Percentiles rank a stretch among this genome's conserved stretches.
Evolutionary conservation across 2,113 vertebrate genomes (phyloP).

Genomic region (Ancistrus triradiatus): DNA sequence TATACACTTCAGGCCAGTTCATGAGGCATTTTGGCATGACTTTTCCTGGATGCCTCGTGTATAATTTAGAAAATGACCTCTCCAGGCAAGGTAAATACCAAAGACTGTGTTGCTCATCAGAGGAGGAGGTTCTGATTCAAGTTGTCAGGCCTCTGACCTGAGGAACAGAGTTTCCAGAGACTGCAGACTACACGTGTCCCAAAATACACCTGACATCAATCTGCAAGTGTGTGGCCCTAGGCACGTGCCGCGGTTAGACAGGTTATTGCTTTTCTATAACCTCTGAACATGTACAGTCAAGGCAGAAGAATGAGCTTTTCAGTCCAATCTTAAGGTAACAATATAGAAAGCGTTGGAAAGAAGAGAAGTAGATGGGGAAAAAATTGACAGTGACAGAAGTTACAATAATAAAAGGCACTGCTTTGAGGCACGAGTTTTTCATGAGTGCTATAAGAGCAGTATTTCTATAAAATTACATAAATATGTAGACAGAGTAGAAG

Average conservation of each 20-base stretch:
- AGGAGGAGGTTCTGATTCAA: not conserved
- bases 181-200: slow-evolving; percentile 26
- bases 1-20: too few species aligned
- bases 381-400: not conserved
- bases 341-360: slow-evolving; percentile 5
- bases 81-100: not conserved
- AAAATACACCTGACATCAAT: slow-evolving; percentile 22
- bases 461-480: too few species aligned
- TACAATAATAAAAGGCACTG: not conserved
- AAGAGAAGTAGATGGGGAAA: slow-evolving; percentile 12
- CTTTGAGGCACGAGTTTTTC: too few species aligned
- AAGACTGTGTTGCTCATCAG: slow-evolving; percentile 5
- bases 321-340: not conserved
- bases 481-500: not conserved
- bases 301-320: not conserved
- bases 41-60: too few species aligned
- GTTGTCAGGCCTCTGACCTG: slow-evolving; percentile 4
- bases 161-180: not conserved
- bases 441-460: too few species aligned
- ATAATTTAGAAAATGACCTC: too few species aligned
- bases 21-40: too few species aligned
- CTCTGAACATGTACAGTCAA: not conserved
- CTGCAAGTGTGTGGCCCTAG: slow-evolving; percentile 23
- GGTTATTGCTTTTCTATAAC: slow-evolving; percentile 11
- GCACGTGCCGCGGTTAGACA: slow-evolving; percentile 29